These are phyloP conservation scores for Calyptomena viridis DNA, from an alignment of 2,113 vertebrate genomes.

Conservation along the genomic window DNA sequence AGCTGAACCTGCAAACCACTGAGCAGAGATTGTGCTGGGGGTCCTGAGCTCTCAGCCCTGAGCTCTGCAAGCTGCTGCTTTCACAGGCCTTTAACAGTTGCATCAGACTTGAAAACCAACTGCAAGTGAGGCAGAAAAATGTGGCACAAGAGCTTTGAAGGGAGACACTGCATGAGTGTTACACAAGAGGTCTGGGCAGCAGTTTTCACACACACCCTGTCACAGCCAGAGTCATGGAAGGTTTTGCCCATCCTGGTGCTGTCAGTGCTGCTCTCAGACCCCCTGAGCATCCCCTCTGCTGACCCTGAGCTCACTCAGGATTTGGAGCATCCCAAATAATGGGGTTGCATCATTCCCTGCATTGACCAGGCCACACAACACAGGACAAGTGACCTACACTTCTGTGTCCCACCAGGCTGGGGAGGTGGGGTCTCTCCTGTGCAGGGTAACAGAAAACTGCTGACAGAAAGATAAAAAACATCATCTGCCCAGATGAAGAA, in stretches of 20 bases:
- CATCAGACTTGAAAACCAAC: not conserved
- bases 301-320: not conserved
- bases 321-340: not conserved
- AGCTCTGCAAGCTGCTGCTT: not conserved
- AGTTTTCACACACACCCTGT: not conserved
- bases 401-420: not conserved
- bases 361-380: rapidly evolving
- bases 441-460: not conserved
- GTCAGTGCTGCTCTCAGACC: not conserved
- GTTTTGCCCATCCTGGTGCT: not conserved
- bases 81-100: not conserved
- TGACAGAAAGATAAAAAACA: not conserved
- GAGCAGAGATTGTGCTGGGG: not conserved
- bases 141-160: not conserved
- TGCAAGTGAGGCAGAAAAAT: not conserved
- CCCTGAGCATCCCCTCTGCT: not conserved
- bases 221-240: rapidly evolving
- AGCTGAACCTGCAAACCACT: not conserved
- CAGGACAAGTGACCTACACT: not conserved
- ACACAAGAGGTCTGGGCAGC: not conserved
- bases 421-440: not conserved
- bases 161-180: not conserved
- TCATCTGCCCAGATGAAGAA: not conserved
- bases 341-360: not conserved
- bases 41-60: not conserved